Evolutionary conservation across 2,797 vertebrate species (phyloP), one percentile per base, ranked within the genome.

Genomic region (Phoeniculus purpureus): DNA sequence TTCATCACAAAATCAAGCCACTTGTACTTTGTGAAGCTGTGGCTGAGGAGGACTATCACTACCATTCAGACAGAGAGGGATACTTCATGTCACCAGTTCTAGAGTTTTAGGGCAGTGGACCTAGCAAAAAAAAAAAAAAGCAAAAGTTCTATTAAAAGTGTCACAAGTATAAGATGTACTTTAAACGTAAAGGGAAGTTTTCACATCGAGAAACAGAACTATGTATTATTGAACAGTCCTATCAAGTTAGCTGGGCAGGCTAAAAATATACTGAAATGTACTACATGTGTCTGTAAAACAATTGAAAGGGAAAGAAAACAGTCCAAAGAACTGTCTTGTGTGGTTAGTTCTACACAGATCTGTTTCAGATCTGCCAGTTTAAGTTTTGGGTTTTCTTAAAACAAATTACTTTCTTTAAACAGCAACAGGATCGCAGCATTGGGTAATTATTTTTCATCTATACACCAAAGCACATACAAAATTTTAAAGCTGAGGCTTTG

Each of bases 221-320:
- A 7, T 5, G 32, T 23, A 54, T 94, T 48, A 20, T 15, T 62
- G 40, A 77, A 65, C 27, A 85, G 18, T 37, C 15, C 12, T 50
- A 78, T 27, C n/a, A 55, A 71, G 22, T 55, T 40, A 90, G 18
- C 4, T 48, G 45, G 12, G 21, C 7, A 59, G 17, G 15, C 65
- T 76, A 50, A 61, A 80, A 58, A 81, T 14, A 60, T 5, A 68
- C 3, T 21, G 47, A 31, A 78, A 67, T 15, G 55, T 3, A 50
- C 14, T 12, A 85, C 27, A 3, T 37, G 18, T 56, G 85, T 65
- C 45, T 84, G 59, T 67, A 74, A 68, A 78, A 65, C 8, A 31
- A 34, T 31, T 61, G 68, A 27, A 79, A 2, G 1, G 17, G 3
- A 1, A 0, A 4, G 37, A 48, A 78, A 75, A 0, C 22, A 54